Evolutionary conservation across 2,888 invertebrate genomes (phyloP), one percentile per base, ranked within the genome.

Genomic region (Liposcelis brunnea): DNA sequence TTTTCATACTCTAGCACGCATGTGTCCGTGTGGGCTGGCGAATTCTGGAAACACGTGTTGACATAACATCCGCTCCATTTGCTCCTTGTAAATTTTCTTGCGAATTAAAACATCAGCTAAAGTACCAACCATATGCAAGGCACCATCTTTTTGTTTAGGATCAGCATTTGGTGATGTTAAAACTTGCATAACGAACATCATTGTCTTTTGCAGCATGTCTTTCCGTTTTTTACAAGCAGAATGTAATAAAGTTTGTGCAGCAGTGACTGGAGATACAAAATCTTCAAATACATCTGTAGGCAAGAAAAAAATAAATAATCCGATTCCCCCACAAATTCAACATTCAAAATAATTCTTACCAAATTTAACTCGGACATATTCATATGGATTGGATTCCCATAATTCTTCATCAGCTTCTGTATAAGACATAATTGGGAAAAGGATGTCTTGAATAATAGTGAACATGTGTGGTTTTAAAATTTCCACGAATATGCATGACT

Each of bases 371-470:
- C 94, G 73, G 55, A 98, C 91, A 61, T 95, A 98, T 67, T 98
- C 98, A 57, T 90, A 82, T 1, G 95, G 95, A 68, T 99, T 97
- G 1, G 77, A 80, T 49, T 85, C 79, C 94, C 95, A 99, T 18
- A 97, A 66, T 56, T 94, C 90, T 60, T 95, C 89, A 65, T 98
- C 98, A 37, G 84, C 74, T 48, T 89, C 84, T 2, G 86, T 87
- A 65, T 94, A 91, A 45, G 91, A 94, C 77, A 99, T 80, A 47
- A 98, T 74, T 1, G 97, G 97, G 64, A 95, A 98, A 43, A 99
- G 70, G 26, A 98, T 86, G 59, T 94, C 90, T 61, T 89, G 84
- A 55, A 97, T 81, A 50, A 98, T 83, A 31, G 81, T 81, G 56
- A 82, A 78, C 78, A 95, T 89, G 62, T 98, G 93, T 5, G 87